phyloP scores from a whole-genome alignment of 53 echinoderm and acorn worm genomes.

The Holothuria leucospilota region DNA sequence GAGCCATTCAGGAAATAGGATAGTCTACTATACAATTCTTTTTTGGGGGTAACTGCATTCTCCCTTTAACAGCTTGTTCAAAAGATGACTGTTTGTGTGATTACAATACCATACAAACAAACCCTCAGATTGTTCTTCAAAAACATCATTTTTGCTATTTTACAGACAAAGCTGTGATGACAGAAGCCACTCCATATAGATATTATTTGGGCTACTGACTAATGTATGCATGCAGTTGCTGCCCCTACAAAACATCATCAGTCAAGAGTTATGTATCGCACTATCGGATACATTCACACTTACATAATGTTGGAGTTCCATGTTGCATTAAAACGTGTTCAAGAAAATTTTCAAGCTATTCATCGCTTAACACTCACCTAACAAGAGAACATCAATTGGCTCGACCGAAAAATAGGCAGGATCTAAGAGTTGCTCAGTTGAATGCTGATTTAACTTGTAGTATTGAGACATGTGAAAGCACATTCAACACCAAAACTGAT shows the following conservation, averaged over 20 bases:
- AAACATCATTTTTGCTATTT: too few species aligned
- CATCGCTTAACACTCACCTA: neutral
- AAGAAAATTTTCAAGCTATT: neutral
- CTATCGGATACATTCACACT: slow-evolving; percentile 1
- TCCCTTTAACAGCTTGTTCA: too few species aligned
- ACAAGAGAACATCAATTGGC: slow-evolving; percentile 4
- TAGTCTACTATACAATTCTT: too few species aligned
- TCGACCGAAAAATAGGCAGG: neutral
- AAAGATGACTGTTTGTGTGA: too few species aligned
- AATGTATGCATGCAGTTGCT: slow-evolving; percentile 29
- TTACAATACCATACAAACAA: too few species aligned
- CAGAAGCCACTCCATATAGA: neutral
- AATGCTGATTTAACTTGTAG: neutral
- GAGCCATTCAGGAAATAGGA: too few species aligned
- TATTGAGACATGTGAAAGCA: slow-evolving; percentile 11
- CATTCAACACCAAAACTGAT: neutral
- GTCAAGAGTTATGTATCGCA: slow-evolving; percentile 14
- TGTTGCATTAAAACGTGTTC: slow-evolving; percentile 27
- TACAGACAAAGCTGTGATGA: too few species aligned
- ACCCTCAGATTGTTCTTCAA: too few species aligned
- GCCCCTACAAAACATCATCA: slow-evolving; percentile 9
- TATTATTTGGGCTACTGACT: neutral
- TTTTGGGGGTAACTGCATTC: too few species aligned
- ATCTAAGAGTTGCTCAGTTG: neutral
- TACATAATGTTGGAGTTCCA: slow-evolving; percentile 25